phyloP scores from a whole-genome alignment of 2,888 invertebrate species.

The Metalampra italica region DNA sequence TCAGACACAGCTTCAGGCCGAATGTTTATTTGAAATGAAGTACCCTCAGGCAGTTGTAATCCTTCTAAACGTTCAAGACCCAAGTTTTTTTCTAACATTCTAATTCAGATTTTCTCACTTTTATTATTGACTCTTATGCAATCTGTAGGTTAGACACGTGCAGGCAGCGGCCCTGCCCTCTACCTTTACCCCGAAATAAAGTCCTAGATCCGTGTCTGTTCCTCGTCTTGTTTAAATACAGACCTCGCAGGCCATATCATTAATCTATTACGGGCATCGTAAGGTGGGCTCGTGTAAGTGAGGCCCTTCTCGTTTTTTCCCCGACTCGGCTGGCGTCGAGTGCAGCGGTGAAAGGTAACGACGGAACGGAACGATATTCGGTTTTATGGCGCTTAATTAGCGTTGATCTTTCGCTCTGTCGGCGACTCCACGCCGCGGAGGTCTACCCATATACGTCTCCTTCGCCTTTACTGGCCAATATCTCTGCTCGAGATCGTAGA shows the following conservation, averaged over 20 bases:
- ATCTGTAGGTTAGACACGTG: too few relatives aligned
- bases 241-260: conserved; percentile 68
- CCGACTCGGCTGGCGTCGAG: conserved; percentile 41
- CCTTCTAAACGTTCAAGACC: too few relatives aligned
- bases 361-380: conserved; percentile 61
- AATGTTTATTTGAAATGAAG: too few relatives aligned
- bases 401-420: conserved; percentile 63
- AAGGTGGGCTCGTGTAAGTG: conserved; percentile 57
- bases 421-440: conserved; percentile 41
- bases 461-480: conserved; percentile 57
- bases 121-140: too few relatives aligned
- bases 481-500: conserved; percentile 49
- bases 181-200: too few relatives aligned
- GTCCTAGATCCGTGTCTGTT: conserved; percentile 14
- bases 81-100: too few relatives aligned
- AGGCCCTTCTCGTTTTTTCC: conserved; percentile 53
- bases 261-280: conserved; percentile 70
- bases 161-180: too few relatives aligned
- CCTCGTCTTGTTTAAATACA: conserved; percentile 52
- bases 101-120: too few relatives aligned
- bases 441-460: conserved; percentile 49
- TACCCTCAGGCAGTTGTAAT: too few relatives aligned
- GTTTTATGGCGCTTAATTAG: conserved; percentile 74
- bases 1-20: too few relatives aligned
- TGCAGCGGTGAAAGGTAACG: conserved; percentile 63